phyloP scores from a whole-genome alignment of 2,113 vertebrate genomes.

The Actenoides lindsayi region DNA sequence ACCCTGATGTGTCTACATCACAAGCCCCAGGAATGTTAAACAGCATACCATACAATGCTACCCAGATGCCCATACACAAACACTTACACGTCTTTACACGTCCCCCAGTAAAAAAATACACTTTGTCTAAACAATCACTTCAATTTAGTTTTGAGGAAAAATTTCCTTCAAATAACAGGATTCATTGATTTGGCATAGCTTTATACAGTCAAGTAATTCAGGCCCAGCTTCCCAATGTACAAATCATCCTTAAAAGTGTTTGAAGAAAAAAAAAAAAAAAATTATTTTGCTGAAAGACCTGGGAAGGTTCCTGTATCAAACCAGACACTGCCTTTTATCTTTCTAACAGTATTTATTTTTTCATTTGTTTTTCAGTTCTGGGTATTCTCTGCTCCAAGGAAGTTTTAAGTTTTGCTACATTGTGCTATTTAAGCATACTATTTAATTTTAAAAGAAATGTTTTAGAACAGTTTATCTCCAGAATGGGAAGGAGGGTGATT shows the following conservation, averaged over 20 bases:
- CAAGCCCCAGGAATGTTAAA: neutral
- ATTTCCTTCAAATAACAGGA: neutral
- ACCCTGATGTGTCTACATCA: neutral
- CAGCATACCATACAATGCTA: neutral
- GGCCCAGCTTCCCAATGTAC: neutral
- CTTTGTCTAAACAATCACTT: neutral
- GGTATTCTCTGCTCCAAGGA: neutral
- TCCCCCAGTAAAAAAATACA: neutral
- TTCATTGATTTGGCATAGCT: neutral
- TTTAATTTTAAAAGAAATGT: neutral
- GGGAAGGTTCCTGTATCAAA: neutral
- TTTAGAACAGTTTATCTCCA: neutral
- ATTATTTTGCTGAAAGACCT: neutral
- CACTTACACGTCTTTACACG: fast-evolving
- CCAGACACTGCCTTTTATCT: neutral
- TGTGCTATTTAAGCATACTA: neutral
- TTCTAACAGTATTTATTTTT: neutral
- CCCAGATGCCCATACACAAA: neutral
- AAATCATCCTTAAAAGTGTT: neutral
- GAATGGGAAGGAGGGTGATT: neutral
- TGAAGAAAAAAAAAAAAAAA: neutral
- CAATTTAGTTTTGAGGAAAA: neutral
- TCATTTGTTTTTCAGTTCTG: neutral
- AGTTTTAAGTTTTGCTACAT: neutral
- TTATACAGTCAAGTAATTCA: neutral